Percentiles rank a stretch among this genome's conserved stretches.
Conservation (phyloP, 2,888 invertebrate species). For the Dynastes tityus region DNA sequence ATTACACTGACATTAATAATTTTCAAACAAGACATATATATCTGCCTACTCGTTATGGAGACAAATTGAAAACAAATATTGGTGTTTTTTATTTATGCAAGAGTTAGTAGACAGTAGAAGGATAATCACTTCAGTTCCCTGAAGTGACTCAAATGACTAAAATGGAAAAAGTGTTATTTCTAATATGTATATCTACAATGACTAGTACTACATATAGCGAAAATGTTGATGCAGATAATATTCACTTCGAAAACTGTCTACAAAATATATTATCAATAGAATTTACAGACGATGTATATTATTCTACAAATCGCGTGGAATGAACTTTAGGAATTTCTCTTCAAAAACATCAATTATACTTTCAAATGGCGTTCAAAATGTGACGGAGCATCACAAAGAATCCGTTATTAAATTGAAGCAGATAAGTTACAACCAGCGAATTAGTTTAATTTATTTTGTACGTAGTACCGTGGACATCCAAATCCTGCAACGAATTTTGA, state of each 20-base stretch:
- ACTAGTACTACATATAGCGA: background rate
- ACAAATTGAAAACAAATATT: conserved; percentile 1
- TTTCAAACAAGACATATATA: background rate
- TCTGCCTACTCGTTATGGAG: background rate
- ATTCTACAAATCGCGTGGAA: conserved; percentile 34
- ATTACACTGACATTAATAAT: background rate
- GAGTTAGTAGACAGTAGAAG: background rate
- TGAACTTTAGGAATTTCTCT: conserved; percentile 41
- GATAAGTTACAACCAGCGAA: conserved; percentile 45
- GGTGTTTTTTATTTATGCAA: background rate
- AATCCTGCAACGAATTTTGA: conserved; percentile 27
- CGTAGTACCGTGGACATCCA: background rate
- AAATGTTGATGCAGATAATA: background rate
- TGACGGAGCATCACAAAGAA: background rate
- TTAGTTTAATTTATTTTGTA: conserved; percentile 47
- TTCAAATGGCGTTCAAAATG: background rate
- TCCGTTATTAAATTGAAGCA: conserved; percentile 13
- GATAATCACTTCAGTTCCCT: background rate
- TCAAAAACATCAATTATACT: conserved; percentile 42
- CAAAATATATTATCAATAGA: conserved; percentile 44
- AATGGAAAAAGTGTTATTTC: background rate
- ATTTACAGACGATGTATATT: conserved; percentile 47
- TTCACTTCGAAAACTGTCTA: conserved; percentile 44
- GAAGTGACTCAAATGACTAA: background rate
- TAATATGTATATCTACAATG: background rate